Base-by-base conservation (phyloP, 2,797 vertebrate genomes). In the Peromyscus eremicus region DNA sequence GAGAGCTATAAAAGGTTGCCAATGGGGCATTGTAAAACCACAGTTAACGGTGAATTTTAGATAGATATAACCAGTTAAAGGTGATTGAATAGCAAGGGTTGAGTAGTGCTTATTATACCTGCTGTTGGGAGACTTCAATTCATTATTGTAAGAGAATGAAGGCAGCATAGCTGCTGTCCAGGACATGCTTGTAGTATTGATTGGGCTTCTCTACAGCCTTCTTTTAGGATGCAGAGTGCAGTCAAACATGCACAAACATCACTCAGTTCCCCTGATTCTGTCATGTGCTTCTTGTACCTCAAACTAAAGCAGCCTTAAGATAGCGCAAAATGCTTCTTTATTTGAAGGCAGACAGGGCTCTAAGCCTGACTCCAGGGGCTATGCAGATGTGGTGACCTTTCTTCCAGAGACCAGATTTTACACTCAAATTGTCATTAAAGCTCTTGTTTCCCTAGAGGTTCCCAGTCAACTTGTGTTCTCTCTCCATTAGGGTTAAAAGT, bases 331-430 rank as follows among this genome's bases (percentile, higher is more conserved):
- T 94, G 97, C 98, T 97, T 98, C 97, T 98, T 98, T 97, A 98
- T 98, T 98, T 98, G 99, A 99, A 99, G 98, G 98, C 99, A 98
- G 98, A 99, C 98, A 99, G 98, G 95, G 91, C 99, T 99, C 98
- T 99, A 99, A 99, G 99, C 99, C 99, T 98, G 98, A 99, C 99
- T 99, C 99, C 98, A 99, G 99, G 99, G 99, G 98, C 99, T 99
- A 99, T 99, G 99, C 98, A 99, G 99, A 99, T 99, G 98, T 99
- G 98, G 98, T 99, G 99, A 99, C 99, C 99, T 99, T 99, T 99
- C 99, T 99, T 99, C 99, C 98, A 99, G 98, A 99, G 99, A 99
- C 99, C 98, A 99, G 99, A 99, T 99, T 99, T 99, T 99, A 99
- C 99, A 99, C 99, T 99, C 99, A 99, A 99, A 99, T 99, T 99